Evolutionary conservation across 2,888 invertebrate genomes (phyloP), one percentile per base, ranked within the genome.

Genomic region (Caenorhabditis japonica): DNA sequence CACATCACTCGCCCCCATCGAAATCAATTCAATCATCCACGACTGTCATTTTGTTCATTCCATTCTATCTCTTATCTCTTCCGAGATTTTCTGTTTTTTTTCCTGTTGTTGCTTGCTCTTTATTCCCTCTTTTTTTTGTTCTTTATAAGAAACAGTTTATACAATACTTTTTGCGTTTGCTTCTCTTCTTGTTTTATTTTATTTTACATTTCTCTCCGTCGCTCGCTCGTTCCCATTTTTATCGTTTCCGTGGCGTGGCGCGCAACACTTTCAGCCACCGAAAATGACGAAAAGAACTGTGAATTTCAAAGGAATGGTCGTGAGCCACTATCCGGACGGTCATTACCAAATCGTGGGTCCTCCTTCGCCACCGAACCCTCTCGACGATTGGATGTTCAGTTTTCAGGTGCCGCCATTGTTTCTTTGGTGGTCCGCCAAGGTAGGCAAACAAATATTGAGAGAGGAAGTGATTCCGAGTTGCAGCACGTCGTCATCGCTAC

Each of bases 231-330:
- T 30, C 30, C 30, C 30, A 10, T 30, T 30, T 30, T 10, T 30
- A 10, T 30, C 30, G 30, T 10, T 30, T 30, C 10, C 30, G 5
- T 10, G 30, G 30, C 30, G 30, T n/a, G n/a, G n/a, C n/a, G n/a
- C n/a, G n/a, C n/a, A n/a, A n/a, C n/a, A 30, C 10, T 30, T 30
- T 30, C 30, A 30, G 30, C 30, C n/a, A n/a, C n/a, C n/a, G n/a
- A 30, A 5, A 10, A 30, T 30, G 30, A 30, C 36, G 23, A 58
- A 46, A 46, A 19, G 38, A 61, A 53, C 36, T 13, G 44, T 53
- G 4, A 21, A 44, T 36, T 61, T 61, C 15, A 61, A 44, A 53
- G 61, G 53, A 38, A 53, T 52, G 61, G 43, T 34, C n/a, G 34
- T 61, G 23, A 41, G 43, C n/a, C 61, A 61, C n/a, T 38, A 44